Base-by-base conservation (phyloP, 2,797 vertebrate species). In the Microchirus variegatus region DNA sequence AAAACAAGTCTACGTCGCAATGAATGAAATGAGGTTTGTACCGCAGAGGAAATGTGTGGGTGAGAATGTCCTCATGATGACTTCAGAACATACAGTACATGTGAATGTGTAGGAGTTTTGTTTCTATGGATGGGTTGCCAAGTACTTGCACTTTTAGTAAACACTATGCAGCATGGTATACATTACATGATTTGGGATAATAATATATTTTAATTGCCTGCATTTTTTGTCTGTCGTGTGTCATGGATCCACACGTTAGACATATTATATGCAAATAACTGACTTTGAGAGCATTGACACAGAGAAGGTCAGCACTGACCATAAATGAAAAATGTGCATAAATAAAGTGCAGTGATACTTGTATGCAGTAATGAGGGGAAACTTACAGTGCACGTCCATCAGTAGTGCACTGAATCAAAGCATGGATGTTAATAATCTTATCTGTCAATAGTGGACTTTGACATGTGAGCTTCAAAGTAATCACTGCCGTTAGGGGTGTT, bases 1-100 rank as follows among this genome's bases (percentile, higher is more conserved):
- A 67, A 77, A 64, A 77, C 62, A 67, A 73, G 77, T 72, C 71
- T 77, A 75, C 82, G 81, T 84, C 71, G 81, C 75, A 85, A 85
- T 73, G 66, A 72, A 84, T 77, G 62, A 78, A 85, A 87, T 70
- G 58, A 71, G 67, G 70, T 64, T 75, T 81, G 57, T 35, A 67
- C 59, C 67, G 53, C 2, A 8, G 63, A 69, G 59, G 46, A 71
- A 22, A 53, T 35, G 63, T 59, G 62, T 59, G 52, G 46, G 41
- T 63, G 59, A 79, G 70, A 48, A 44, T 38, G 56, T 51, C 60
- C 22, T 70, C 37, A 38, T 64, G 51, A 71, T 57, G 47, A 63
- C 53, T 70, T 79, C 50, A 47, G 10, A 52, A 55, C 49, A 53
- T 16, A 53, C 43, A 55, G 16, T 50, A 9, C 45, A 4, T 36